Conservation (phyloP, 1,140 invertebrate genomes). For the Lutraria rhynchaena region DNA sequence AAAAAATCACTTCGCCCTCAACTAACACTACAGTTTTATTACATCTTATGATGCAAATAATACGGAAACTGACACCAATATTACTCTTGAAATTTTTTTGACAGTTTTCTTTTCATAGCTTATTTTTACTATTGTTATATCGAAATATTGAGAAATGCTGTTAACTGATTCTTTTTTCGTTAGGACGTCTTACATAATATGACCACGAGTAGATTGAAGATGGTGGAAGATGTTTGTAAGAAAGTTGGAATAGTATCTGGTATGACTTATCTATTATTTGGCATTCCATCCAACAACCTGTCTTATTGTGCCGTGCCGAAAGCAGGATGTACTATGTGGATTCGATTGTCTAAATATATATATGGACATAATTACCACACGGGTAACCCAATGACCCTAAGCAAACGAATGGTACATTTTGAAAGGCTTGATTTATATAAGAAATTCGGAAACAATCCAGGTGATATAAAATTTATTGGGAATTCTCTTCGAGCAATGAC, state of each 20-base stretch:
- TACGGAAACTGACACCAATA: too few species aligned
- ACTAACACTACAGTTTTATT: too few species aligned
- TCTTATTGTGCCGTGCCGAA: slow-evolving; percentile 21
- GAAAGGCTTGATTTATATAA: slow-evolving; percentile 6
- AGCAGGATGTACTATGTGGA: slow-evolving; percentile 41
- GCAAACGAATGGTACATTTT: slow-evolving; percentile 19
- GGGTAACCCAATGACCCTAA: slow-evolving; percentile 2
- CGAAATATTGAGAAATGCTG: too few species aligned
- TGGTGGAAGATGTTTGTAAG: not conserved
- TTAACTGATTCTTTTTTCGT: too few species aligned
- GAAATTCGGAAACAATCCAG: not conserved
- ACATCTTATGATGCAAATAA: too few species aligned
- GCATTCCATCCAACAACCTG: not conserved
- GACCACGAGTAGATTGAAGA: not conserved
- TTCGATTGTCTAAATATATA: slow-evolving; percentile 31
- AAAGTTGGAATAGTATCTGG: not conserved
- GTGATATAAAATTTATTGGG: slow-evolving; percentile 1
- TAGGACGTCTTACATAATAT: too few species aligned
- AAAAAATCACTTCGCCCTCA: too few species aligned
- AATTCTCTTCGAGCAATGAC: slow-evolving; percentile 45
- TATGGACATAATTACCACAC: slow-evolving; percentile 19
- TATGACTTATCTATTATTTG: not conserved
- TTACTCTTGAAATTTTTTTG: too few species aligned
- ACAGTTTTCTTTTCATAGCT: too few species aligned
- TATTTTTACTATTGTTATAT: too few species aligned